Evolutionary conservation across 2,888 invertebrate species (phyloP).

Genomic region (Ferdinandea cuprea): DNA sequence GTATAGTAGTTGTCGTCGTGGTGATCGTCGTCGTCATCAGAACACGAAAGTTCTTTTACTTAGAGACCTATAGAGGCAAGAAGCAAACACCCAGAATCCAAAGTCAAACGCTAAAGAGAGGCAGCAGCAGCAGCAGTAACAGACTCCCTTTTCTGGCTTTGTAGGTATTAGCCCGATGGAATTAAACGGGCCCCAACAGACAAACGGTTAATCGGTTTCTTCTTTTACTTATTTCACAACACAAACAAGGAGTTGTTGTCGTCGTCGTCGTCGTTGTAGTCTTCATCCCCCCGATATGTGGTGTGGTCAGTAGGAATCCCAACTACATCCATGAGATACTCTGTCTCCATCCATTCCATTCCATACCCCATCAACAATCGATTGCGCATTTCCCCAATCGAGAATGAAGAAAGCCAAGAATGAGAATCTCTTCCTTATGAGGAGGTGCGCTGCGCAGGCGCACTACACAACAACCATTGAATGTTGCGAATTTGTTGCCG

Average conservation of each 20-base stretch:
- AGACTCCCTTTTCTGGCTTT: conserved; percentile 67
- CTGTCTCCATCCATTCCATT: background rate
- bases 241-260: conserved; percentile 36
- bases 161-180: conserved; percentile 29
- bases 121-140: background rate
- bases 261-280: no score
- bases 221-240: conserved; percentile 29
- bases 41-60: conserved; percentile 62
- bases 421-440: conserved; percentile 52
- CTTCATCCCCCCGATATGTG: conserved; percentile 30
- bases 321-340: conserved; percentile 37
- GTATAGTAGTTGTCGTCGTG: conserved; percentile 36
- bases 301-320: conserved; percentile 57
- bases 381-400: conserved; percentile 53
- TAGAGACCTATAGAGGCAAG: conserved; percentile 27
- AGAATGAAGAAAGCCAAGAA: conserved; percentile 43
- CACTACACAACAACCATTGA: conserved; percentile 1
- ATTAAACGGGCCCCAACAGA: conserved; percentile 47
- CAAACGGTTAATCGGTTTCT: conserved; percentile 66
- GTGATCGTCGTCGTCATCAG: conserved; percentile 63
- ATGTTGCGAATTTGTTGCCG: conserved; percentile 41
- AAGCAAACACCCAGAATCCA: conserved; percentile 38
- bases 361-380: conserved; percentile 14
- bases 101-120: conserved; percentile 50
- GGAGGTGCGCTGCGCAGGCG: conserved; percentile 13